phyloP scores from a whole-genome alignment of 2,888 invertebrate species.

The Auanema freiburgensis region DNA sequence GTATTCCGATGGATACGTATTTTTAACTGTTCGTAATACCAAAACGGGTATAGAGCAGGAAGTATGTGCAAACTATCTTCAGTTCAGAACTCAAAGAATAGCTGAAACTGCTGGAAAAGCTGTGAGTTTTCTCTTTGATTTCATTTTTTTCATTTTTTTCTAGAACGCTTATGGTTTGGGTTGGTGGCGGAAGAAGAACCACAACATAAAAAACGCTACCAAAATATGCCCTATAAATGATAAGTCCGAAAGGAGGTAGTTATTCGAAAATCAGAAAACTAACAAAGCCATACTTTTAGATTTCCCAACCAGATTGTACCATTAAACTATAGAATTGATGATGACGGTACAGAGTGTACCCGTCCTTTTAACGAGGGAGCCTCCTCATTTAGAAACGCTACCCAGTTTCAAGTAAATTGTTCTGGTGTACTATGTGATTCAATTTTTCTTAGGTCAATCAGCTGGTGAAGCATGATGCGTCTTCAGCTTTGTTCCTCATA shows the following conservation, averaged over 20 bases:
- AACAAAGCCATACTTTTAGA: no score
- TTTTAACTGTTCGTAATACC: conserved; percentile 25
- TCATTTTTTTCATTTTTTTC: conserved; percentile 10
- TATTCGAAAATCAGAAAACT: neutral
- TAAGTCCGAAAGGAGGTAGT: neutral
- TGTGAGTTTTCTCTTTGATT: conserved; percentile 16
- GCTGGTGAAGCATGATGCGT: conserved; percentile 21
- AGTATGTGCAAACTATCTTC: conserved; percentile 58
- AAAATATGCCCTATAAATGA: conserved; percentile 22
- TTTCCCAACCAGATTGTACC: conserved; percentile 25
- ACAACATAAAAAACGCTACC: conserved; percentile 7
- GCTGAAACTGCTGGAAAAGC: conserved; percentile 26
- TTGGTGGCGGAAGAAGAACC: conserved; percentile 21
- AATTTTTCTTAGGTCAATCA: conserved; percentile 25
- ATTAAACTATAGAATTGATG: conserved; percentile 34
- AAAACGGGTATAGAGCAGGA: conserved; percentile 17
- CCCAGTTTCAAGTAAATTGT: conserved; percentile 27
- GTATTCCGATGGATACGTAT: conserved; percentile 25
- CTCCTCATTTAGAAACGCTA: conserved; percentile 24
- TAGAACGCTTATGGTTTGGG: conserved; percentile 12
- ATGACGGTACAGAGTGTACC: conserved; percentile 31
- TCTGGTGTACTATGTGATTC: neutral
- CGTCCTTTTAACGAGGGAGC: conserved; percentile 15
- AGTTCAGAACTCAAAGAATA: conserved; percentile 33
- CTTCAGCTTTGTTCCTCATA: conserved; percentile 28